Base-by-base conservation (phyloP, 2,888 invertebrate genomes). In the Tricholauxania praeusta region DNA sequence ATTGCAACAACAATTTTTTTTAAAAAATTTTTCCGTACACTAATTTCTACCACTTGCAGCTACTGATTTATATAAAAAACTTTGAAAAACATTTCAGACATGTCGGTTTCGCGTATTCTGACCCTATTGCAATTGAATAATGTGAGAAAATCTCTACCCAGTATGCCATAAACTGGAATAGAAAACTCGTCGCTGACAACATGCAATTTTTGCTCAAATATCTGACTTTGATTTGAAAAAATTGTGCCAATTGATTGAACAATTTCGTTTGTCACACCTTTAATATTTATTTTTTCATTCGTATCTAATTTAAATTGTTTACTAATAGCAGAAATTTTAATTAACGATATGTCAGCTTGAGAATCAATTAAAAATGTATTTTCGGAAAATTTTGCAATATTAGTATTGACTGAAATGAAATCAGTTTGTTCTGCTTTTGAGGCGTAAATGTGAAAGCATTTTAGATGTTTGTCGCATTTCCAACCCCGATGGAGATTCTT, bases 401-500 rank as follows among this genome's bases (percentile, higher is more conserved):
- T 14, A 53, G 53, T 28, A 53, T 53, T 53, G 15, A 53, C 53
- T 53, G 53, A 53, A 14, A 53, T 53, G n/a, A 53, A 53, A 53
- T 53, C 53, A 53, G 53, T 12, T 7, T 53, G 53, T 53, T 53
- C 53, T 10, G 53, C 12, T 12, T 53, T 53, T 17, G 15, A 12
- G 53, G 53, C 53, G 15, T 53, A 53, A 53, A 53, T 17, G 7
- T 12, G 53, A 53, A 53, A 53, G 17, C 10, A 12, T 53, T 53
- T 53, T 53, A 53, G 8, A 53, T 53, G 14, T 53, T 53, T 3
- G 53, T 53, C 8, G n/a, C 53, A 53, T 53, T 53, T 3, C 53
- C 53, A 53, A 53, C 53, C 53, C n/a, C 53, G n/a, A 53, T 53
- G 10, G 53, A 53, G 53, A 17, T 53, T 53, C 53, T 53, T 53